These are phyloP conservation scores for Rhodeus uyekii DNA, from an alignment of 2,797 vertebrate species.

Conservation along the genomic window DNA sequence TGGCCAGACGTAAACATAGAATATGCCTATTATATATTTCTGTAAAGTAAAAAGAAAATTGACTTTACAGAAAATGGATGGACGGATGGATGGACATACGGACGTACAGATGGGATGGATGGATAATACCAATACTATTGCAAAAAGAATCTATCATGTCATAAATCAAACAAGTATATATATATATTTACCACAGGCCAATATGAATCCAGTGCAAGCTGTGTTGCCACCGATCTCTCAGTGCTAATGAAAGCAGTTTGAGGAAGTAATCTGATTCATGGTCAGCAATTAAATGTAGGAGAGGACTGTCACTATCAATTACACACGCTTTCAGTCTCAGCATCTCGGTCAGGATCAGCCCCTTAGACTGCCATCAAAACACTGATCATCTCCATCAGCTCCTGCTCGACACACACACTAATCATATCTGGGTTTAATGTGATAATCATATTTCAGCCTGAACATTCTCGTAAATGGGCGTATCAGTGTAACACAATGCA, in stretches of 20 bases:
- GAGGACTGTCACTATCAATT: conserved; percentile 81
- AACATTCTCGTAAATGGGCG: conserved; percentile 38
- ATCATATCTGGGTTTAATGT: conserved; percentile 67
- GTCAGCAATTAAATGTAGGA: conserved; percentile 79
- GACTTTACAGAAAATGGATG: no score
- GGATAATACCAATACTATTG: not conserved
- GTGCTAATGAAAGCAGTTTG: conserved; percentile 80
- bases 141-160: conserved; percentile 1
- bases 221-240: conserved; percentile 74
- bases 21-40: no score
- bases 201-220: not conserved
- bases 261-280: conserved; percentile 83
- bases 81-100: no score
- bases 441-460: conserved; percentile 49
- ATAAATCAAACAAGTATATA: conserved; percentile 22
- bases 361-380: conserved; percentile 62
- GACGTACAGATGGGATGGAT: no score
- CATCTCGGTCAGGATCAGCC: conserved; percentile 68
- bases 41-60: no score
- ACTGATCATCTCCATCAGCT: conserved; percentile 74
- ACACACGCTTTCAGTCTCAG: conserved; percentile 78
- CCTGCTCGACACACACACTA: conserved; percentile 71
- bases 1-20: no score
- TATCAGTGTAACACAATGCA: conserved; percentile 46
- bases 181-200: not conserved